Evolutionary conservation across 2,797 vertebrate species (phyloP), one percentile per base, ranked within the genome.

Genomic region (Gymnodraco acuticeps): DNA sequence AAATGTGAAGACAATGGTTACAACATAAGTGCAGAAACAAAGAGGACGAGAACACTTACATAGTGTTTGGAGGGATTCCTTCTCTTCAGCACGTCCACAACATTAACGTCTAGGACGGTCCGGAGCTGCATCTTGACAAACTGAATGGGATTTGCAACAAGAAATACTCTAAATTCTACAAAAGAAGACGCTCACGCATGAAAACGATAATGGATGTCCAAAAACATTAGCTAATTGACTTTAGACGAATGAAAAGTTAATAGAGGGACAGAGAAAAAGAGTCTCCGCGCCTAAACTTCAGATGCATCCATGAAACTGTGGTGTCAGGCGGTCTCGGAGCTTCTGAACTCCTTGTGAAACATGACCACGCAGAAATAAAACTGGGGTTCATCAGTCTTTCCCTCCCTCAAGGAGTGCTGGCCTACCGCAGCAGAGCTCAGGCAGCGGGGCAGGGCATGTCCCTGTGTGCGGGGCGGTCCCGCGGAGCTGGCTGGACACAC

Each of bases 41-140:
- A 17, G 10, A 53, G 0, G 1, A 56, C 1, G 31, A 54, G 9
- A 17, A 4, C 80, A 97, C 97, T 98, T 90, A 98, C 97, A 72
- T 98, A 98, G 86, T 98, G 97, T 86, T 98, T 98, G 82, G 96
- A 98, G 42, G 97, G 97, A 88, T 94, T 98, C 87, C 97, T 94
- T 77, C 97, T 95, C 93, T 98, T 98, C 94, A 97, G 94, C 89
- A 98, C 97, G 88, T 97, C 96, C 95, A 97, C 96, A 75, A 98
- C 97, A 45, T 95, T 96, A 33, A 96, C 96, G 82, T 97, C 97
- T 56, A 96, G 90, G 80, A 97, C 95, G 51, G 94, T 95, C 65
- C 94, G 95, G 81, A 97, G 94, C 83, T 97, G 95, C 97, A 98
- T 97, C 91, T 92, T 92, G 31, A 77, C 70, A 68, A 13, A 67